Evolutionary conservation across 2,797 vertebrate genomes (phyloP).

Genomic region (Cyprinella venusta): DNA sequence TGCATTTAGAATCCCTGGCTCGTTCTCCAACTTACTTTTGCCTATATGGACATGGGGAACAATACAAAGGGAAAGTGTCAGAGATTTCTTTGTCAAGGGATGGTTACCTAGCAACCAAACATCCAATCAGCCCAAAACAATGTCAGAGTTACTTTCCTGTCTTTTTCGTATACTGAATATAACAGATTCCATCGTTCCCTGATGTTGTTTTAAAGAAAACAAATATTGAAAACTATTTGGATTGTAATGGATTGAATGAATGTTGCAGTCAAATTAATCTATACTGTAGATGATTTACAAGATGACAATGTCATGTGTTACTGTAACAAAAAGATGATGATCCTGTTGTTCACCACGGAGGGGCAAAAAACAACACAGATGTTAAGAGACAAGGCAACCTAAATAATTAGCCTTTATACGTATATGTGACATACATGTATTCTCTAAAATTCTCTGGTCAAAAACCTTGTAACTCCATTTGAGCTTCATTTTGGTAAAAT

Average conservation of each 20-base stretch:
- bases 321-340: background rate
- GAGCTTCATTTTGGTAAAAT: too few species aligned
- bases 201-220: background rate
- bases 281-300: background rate
- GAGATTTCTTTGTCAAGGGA: conserved; percentile 14
- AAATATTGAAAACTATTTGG: background rate
- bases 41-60: conserved; percentile 10
- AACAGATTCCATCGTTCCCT: background rate
- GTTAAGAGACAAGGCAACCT: background rate
- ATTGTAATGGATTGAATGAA: too few species aligned
- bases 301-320: background rate
- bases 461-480: too few species aligned
- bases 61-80: conserved; percentile 21
- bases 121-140: background rate
- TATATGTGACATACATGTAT: too few species aligned
- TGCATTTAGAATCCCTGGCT: background rate
- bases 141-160: background rate
- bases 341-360: background rate
- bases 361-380: background rate
- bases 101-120: conserved; percentile 39
- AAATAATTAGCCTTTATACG: too few species aligned
- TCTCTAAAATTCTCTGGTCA: too few species aligned
- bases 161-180: background rate
- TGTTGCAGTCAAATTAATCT: too few species aligned
- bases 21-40: background rate